Evolutionary conservation across 2,888 invertebrate genomes (phyloP), one percentile per base, ranked within the genome.

Genomic region (Molorchus minor): DNA sequence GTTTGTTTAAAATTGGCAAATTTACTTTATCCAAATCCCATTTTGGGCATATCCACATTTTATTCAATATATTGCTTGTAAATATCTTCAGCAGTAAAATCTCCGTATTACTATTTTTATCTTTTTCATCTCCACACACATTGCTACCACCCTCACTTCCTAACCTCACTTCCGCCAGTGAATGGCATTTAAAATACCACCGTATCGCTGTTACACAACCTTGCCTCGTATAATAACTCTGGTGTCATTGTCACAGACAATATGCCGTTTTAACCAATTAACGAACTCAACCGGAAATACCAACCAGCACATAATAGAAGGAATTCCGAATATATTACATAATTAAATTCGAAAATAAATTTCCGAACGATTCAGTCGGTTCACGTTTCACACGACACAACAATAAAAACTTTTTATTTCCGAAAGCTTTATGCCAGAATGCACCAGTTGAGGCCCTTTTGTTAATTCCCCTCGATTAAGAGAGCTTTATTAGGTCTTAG

Each of bases 221-320:
- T 60, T 60, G 55, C 56, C 51, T 60, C 60, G 55, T 56, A 46
- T 46, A 52, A 40, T 52, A 43, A 52, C 40, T 55, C 35, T 45
- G 51, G 41, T 55, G 54, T 41, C 61, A 58, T 61, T 56, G 58
- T 58, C 19, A 36, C 36, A 61, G 53, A 61, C 61, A 61, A 61
- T 61, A 52, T 61, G 55, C 54, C 61, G 46, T 61, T n/a, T 61
- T 61, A 54, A 49, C 55, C 45, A 45, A 61, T 61, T 55, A 51
- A 55, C 57, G 58, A 55, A 51, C 51, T 55, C 53, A 41, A 55
- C 58, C 61, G 61, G 58, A 57, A 55, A 60, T 57, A 59, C 55
- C 52, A 43, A 60, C 19, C 47, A 35, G 35, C 35, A n/a, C n/a
- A 35, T 36, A 36, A 36, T 35, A 47, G n/a, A 36, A 21, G 13